A percentile compares a stretch with the other conserved stretches of the same genome.
Evolutionary conservation across 2,888 invertebrate species (phyloP).

Genomic region (Nebria brevicollis): DNA sequence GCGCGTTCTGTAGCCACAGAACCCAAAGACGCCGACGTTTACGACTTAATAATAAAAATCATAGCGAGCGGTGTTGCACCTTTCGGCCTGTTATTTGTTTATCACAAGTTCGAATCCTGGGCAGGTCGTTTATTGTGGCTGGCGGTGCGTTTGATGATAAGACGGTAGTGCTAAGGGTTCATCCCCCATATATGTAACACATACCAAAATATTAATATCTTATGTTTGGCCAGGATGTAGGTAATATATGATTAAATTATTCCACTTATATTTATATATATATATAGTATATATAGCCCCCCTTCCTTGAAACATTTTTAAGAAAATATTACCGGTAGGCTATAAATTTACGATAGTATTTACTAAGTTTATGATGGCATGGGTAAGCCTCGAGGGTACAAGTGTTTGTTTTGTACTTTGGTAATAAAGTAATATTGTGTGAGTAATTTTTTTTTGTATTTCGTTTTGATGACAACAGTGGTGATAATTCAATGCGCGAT

Average conservation of each 20-base stretch:
- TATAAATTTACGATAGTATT: neutral
- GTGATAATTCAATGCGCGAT: neutral
- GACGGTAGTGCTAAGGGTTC: slow-evolving; percentile 4
- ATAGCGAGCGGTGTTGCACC: slow-evolving; percentile 42
- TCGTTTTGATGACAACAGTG: neutral
- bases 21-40: slow-evolving; percentile 42
- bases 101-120: slow-evolving; percentile 44
- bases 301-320: no score
- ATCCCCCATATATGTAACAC: neutral
- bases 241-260: neutral
- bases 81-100: slow-evolving; percentile 45
- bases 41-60: slow-evolving; percentile 47
- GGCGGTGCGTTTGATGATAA: slow-evolving; percentile 41
- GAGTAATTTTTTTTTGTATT: neutral
- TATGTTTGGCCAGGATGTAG: neutral
- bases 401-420: neutral
- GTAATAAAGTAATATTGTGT: no score
- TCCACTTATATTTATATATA: neutral
- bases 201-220: neutral
- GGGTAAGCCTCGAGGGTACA: neutral
- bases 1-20: no score
- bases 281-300: no score
- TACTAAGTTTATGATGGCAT: neutral
- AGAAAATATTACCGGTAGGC: neutral
- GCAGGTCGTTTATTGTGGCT: slow-evolving; percentile 40